Base-by-base conservation (phyloP, 2,888 invertebrate species). In the Drosophila crucigera region DNA sequence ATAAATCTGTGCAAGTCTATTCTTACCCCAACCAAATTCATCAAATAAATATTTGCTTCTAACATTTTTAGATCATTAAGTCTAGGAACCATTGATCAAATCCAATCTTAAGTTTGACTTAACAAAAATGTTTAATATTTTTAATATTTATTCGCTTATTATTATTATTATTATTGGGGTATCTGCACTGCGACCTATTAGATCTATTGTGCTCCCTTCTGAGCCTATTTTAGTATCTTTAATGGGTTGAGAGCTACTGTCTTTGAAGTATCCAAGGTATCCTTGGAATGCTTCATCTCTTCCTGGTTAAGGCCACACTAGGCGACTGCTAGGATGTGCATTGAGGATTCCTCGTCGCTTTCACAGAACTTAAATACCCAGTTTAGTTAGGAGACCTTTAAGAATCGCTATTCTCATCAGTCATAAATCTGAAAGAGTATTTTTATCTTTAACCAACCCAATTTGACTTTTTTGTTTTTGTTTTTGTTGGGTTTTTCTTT, bases 401-500 rank as follows among this genome's bases (percentile, higher is more conserved):
- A 33, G 6, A 22, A 43, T 22, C 11, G 6, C 6, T 1, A 4
- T 47, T 47, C 14, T 7, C n/a, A n/a, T n/a, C n/a, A n/a, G 43
- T 14, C 3, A 6, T 22, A 9, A 25, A n/a, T 11, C 1, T 33
- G 33, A 19, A 2, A 68, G 68, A 7, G 68, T 16, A 68, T 68
- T 33, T 11, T 9, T 1, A 28, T 4, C 1, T 19, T 35, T n/a
- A 22, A 7, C 4, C 2, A 50, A 65, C 4, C 54, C 35, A 47
- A 49, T 43, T 65, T 72, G 56, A 69, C 49, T 47, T 68, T 79
- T 53, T 68, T 76, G 64, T 77, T 70, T 70, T 65, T 49, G 65
- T 41, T 68, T 47, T 28, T 80, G 6, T 37, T 19, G 25, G 73
- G 49, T 43, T 74, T 84, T 88, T 92, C 92, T 93, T 93, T 93